Conservation (phyloP, 2,113 vertebrate genomes). For the Myotis davidii region DNA sequence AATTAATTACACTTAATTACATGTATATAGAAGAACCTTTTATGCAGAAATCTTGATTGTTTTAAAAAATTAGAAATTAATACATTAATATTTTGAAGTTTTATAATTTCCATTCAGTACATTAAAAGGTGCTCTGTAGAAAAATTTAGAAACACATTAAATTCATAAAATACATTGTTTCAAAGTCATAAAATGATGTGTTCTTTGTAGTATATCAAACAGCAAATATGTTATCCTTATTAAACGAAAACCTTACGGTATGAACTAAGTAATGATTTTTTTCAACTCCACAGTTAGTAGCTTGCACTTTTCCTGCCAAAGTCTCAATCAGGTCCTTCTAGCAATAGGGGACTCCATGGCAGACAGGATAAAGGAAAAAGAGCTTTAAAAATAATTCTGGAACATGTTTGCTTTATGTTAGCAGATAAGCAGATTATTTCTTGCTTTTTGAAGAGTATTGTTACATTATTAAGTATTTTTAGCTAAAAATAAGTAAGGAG, state of each 20-base stretch:
- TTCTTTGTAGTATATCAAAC: neutral
- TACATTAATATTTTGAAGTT: slow-evolving; percentile 1
- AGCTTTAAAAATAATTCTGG: neutral
- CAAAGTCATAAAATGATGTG: neutral
- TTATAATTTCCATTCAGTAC: neutral
- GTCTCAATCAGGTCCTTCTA: neutral
- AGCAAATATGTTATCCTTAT: neutral
- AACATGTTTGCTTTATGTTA: slow-evolving; percentile 10
- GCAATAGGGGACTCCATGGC: neutral
- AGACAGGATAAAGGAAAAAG: neutral
- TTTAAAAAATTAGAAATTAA: slow-evolving; percentile 40
- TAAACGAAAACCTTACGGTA: neutral
- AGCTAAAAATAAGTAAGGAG: neutral
- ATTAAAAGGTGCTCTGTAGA: neutral
- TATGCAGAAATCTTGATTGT: neutral
- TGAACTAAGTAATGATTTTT: neutral
- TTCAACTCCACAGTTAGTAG: neutral
- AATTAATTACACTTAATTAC: neutral
- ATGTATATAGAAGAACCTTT: neutral
- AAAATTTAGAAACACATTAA: neutral
- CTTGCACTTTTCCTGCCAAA: neutral
- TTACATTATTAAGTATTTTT: neutral
- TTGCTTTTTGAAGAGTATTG: slow-evolving; percentile 8
- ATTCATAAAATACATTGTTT: slow-evolving; percentile 32
- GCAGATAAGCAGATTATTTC: neutral